Conservation (phyloP, 2,888 invertebrate genomes). For the Xylocampa areola region DNA sequence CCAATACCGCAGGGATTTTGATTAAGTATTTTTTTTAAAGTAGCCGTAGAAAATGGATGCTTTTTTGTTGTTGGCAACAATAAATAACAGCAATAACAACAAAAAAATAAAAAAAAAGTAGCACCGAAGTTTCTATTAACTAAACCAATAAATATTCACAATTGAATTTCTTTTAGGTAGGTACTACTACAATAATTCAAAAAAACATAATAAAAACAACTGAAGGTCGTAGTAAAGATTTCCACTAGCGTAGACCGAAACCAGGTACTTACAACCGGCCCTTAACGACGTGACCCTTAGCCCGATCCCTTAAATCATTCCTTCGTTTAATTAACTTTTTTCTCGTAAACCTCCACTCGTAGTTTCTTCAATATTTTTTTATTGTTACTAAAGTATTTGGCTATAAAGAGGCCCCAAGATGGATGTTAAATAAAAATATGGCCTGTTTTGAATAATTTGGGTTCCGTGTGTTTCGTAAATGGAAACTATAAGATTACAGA, state of each 20-base stretch:
- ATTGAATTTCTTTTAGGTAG: no score
- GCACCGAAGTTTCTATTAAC: no score
- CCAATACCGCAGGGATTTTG: no score
- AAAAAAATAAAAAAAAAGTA: no score
- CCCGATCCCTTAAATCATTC: conserved; percentile 39
- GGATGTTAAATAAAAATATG: conserved; percentile 60
- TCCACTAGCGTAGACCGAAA: conserved; percentile 9
- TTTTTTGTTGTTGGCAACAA: no score
- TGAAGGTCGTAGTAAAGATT: conserved; percentile 6
- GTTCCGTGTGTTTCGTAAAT: conserved; percentile 3
- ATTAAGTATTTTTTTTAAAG: no score
- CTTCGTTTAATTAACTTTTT: conserved; percentile 34
- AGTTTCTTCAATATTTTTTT: conserved; percentile 38
- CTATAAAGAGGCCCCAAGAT: conserved; percentile 38
- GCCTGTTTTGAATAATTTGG: conserved; percentile 37
- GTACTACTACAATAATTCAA: no score
- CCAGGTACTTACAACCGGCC: conserved; percentile 9
- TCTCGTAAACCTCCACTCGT: conserved; percentile 3
- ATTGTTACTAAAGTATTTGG: conserved; percentile 29
- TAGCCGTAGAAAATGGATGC: no score
- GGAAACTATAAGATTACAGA: no score
- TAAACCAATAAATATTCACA: no score
- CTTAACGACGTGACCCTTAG: conserved; percentile 10
- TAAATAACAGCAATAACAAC: no score
- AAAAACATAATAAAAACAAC: no score